A percentile compares a stretch with the other conserved stretches of the same genome.
These are phyloP conservation scores for Drosophila albomicans DNA, from an alignment of 1,140 invertebrate genomes.

Conservation along the genomic window DNA sequence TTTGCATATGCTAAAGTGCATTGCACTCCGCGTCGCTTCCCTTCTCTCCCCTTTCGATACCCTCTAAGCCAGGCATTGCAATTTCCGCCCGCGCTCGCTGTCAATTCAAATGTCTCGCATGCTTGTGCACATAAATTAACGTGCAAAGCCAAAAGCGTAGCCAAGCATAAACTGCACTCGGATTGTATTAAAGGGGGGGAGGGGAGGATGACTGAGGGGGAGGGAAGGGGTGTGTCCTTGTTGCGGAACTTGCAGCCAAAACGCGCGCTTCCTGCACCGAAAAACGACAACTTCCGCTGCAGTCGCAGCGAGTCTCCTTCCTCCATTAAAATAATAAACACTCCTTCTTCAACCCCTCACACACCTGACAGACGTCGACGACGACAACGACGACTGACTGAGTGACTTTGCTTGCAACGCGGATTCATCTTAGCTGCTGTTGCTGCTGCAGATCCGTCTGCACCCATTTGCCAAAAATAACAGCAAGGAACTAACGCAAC, in stretches of 20 bases:
- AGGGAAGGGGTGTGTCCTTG: neutral
- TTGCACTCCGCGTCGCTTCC: slow-evolving; percentile 2
- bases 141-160: slow-evolving; percentile 60
- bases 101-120: slow-evolving; percentile 52
- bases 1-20: slow-evolving; percentile 53
- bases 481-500: neutral
- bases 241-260: slow-evolving; percentile 43
- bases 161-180: slow-evolving; percentile 52
- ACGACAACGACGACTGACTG: neutral
- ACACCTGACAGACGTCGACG: slow-evolving; percentile 49
- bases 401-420: slow-evolving; percentile 33
- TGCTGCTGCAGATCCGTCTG: slow-evolving; percentile 36
- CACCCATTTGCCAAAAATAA: slow-evolving; percentile 12
- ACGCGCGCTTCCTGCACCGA: slow-evolving; percentile 65
- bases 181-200: neutral
- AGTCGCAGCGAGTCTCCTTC: neutral
- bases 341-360: slow-evolving; percentile 9
- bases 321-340: too few relatives aligned
- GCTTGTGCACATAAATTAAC: slow-evolving; percentile 78
- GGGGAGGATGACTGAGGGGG: neutral
- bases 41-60: neutral
- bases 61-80: neutral
- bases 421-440: slow-evolving; percentile 74
- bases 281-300: slow-evolving; percentile 80
- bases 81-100: neutral